Evolutionary conservation across 2,797 vertebrate species (phyloP), one percentile per base, ranked within the genome.

Genomic region (Dallia pectoralis): DNA sequence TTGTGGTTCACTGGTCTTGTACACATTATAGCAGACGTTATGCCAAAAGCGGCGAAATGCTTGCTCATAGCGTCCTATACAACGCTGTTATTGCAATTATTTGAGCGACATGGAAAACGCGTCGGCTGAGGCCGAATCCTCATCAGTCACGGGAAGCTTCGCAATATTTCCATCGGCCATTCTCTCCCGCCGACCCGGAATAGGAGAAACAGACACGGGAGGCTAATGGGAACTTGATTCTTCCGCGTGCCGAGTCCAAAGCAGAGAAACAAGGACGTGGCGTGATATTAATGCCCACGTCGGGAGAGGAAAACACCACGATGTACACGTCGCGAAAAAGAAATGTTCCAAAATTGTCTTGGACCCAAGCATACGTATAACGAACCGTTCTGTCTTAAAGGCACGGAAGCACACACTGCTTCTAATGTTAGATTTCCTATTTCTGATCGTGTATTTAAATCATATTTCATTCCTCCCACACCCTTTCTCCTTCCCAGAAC

Each of bases 321-420:
- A 87, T 89, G 86, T 89, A 91, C 85, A 87, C 64, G n/a, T n/a
- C n/a, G n/a, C n/a, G n/a, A n/a, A n/a, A n/a, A n/a, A 83, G 84
- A 88, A 89, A 89, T 83, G 85, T 80, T 74, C 76, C 72, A 69
- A 73, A 82, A 91, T 90, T 44, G 40, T 9, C 40, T 44, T 44
- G 75, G 79, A 92, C 92, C 89, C 91, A 79, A 86, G 86, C 82
- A 44, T 64, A 16, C 18, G 82, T 40, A 75, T 91, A 91, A 89
- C 91, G 88, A 91, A 84, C 76, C 81, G 65, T 66, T 69, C 76
- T 88, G 65, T 87, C 91, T 90, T 80, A 61, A 74, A 88, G 90
- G 84, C 87, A 86, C 11, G 76, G 74, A 81, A 74, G 84, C 79
- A 80, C 77, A 76, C 9, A 78, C 76, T 67, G 70, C 67, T 74